Percentiles rank a stretch among this genome's conserved stretches.
These are phyloP conservation scores for Sylvilagus floridanus DNA, from an alignment of 2,797 vertebrate genomes.

Conservation along the genomic window DNA sequence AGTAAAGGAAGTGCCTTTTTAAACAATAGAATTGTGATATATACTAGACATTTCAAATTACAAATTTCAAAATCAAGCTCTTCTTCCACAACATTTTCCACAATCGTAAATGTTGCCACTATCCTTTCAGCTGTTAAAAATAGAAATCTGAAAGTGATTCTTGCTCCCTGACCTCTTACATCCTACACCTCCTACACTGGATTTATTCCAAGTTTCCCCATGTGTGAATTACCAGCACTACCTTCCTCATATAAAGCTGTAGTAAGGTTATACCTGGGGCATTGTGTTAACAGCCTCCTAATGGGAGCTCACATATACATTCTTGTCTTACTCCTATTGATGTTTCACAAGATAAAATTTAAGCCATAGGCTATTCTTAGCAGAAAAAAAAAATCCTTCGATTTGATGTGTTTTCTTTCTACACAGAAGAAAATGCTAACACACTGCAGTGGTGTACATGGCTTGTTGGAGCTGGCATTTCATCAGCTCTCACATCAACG, in stretches of 20 bases:
- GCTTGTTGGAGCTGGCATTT: neutral
- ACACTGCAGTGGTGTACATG: neutral
- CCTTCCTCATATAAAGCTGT: neutral
- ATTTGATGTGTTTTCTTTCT: neutral
- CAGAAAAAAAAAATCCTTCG: neutral
- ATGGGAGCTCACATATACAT: neutral
- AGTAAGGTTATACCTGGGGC: neutral
- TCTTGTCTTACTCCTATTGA: neutral
- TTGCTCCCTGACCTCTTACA: neutral
- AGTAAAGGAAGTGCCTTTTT: neutral
- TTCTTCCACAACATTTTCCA: neutral
- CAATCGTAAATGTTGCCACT: accelerated
- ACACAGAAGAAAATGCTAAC: neutral
- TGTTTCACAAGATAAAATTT: neutral
- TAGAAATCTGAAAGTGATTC: neutral
- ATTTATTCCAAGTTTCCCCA: neutral
- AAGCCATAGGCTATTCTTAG: neutral
- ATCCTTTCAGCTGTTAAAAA: no score
- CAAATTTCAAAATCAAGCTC: neutral
- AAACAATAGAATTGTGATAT: neutral
- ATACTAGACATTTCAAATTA: neutral
- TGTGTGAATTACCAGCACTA: no score
- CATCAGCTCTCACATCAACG: no score
- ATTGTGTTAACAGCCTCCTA: no score
- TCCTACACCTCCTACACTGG: no score